Percentiles rank a stretch among this genome's conserved stretches.
Evolutionary conservation across 2,113 vertebrate species (phyloP).

Genomic region (Rhodinocichla rosea): DNA sequence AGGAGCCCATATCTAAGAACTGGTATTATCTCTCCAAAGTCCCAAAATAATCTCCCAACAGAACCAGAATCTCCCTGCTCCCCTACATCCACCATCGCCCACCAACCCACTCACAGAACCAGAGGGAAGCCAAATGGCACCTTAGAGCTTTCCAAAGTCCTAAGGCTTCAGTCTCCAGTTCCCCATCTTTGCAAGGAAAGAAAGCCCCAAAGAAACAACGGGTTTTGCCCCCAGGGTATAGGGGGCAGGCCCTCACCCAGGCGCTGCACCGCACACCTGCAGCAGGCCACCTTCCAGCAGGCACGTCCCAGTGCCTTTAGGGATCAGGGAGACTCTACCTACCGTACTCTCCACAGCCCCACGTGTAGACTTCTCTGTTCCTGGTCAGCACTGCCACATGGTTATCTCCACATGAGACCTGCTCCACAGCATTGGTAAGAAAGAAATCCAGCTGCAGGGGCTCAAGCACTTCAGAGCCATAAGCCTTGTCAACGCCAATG

Average conservation of each 20-base stretch:
- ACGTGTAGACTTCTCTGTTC: conserved; percentile 86
- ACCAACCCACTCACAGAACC: not conserved
- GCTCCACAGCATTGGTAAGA: conserved; percentile 83
- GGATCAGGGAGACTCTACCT: not conserved
- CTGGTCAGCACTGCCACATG: conserved; percentile 92
- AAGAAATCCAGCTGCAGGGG: conserved; percentile 91
- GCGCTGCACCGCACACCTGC: not conserved
- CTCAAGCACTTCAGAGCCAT: conserved; percentile 85
- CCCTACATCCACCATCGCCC: not conserved
- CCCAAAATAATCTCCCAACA: not conserved
- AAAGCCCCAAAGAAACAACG: not conserved
- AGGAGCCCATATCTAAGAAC: not conserved
- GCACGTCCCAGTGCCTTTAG: not conserved
- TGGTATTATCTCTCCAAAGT: not conserved
- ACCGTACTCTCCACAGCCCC: conserved; percentile 98
- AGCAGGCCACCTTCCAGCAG: not conserved
- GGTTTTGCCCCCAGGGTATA: not conserved
- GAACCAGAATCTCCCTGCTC: not conserved
- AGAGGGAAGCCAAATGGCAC: not conserved
- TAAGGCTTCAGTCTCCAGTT: not conserved
- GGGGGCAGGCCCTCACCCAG: not conserved
- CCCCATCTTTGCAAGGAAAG: not conserved
- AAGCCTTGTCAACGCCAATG: conserved; percentile 84
- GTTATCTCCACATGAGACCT: conserved; percentile 96
- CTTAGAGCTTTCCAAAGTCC: not conserved